Base-by-base conservation (phyloP, 1,140 invertebrate species). In the Atta texana region DNA sequence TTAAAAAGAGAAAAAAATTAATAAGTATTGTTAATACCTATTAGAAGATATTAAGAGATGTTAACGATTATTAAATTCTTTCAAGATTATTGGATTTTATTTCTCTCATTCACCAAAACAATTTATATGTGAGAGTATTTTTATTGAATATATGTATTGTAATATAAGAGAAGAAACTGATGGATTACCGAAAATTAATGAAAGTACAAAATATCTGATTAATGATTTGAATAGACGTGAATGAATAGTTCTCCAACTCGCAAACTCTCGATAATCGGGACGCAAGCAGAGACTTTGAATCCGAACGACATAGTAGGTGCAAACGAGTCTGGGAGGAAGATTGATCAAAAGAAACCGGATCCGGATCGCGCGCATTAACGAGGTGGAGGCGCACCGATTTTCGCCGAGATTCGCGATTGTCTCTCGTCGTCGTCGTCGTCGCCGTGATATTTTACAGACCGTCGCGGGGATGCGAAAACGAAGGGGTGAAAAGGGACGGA, bases 341-440 rank as follows among this genome's bases (percentile, higher is more conserved):
- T 85, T 91, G 90, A 91, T 91, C 90, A 91, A 91, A 91, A 91
- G 90, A 81, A 91, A 90, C 64, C 72, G 64, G 89, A 91, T 78
- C n/a, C 49, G 74, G 76, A 80, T 80, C 88, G 28, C 68, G 89
- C 63, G 89, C 63, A 91, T 90, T 91, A 91, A 91, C 74, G 89
- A 88, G 90, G 63, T 55, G 44, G 51, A 74, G 74, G 57, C 59
- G 59, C 68, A 55, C 39, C 61, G 78, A 80, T 76, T 77, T 80
- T 78, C 75, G 71, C 21, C 82, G 82, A 82, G 80, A 34, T 74
- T 82, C 80, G 69, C 86, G 78, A 88, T 90, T 88, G 86, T 90
- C 86, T 63, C 77, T 51, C 51, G 18, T 55, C 51, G 53, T n/a
- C 53, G 31, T 10, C n/a, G 80, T 53, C 6, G 78, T 57, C 72